Conservation (phyloP, 2,113 vertebrate genomes). For the Poeciliopsis occidentalis region DNA sequence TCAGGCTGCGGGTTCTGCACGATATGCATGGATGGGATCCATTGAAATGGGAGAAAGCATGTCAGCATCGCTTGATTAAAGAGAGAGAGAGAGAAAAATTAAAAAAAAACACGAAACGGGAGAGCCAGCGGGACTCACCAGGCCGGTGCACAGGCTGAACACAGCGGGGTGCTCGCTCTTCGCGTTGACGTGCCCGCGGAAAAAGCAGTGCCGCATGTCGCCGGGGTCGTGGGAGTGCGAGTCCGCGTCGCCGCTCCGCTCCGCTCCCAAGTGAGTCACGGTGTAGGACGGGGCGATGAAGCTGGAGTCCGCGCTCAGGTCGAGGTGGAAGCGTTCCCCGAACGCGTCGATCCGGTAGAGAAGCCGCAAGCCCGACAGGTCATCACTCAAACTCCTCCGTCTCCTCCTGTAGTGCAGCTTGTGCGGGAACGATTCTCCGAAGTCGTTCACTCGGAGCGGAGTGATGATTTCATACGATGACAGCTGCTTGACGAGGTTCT, state of each 20-base stretch:
- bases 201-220: slow-evolving; percentile 93
- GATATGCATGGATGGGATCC: slow-evolving; percentile 28
- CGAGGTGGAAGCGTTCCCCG: slow-evolving; percentile 90
- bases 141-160: slow-evolving; percentile 93
- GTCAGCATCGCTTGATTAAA: slow-evolving; percentile 33
- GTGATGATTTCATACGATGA: slow-evolving; percentile 92
- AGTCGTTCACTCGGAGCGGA: slow-evolving; percentile 90
- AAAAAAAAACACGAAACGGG: too few relatives aligned
- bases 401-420: slow-evolving; percentile 84
- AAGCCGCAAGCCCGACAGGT: slow-evolving; percentile 73
- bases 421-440: slow-evolving; percentile 89
- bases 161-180: slow-evolving; percentile 80
- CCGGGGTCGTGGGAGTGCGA: slow-evolving; percentile 31
- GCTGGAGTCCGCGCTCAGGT: slow-evolving; percentile 87
- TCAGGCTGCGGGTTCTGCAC: slow-evolving; percentile 14
- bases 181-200: slow-evolving; percentile 91
- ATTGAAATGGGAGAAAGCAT: slow-evolving; percentile 22
- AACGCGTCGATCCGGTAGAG: slow-evolving; percentile 91
- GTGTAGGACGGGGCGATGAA: slow-evolving; percentile 87
- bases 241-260: slow-evolving; percentile 40
- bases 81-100: too few relatives aligned
- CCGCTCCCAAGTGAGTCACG: slow-evolving; percentile 84
- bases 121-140: slow-evolving; percentile 83
- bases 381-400: slow-evolving; percentile 81
- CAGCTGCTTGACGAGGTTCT: slow-evolving; percentile 86